Percentiles rank a stretch among this genome's conserved stretches.
These are phyloP conservation scores for Neostethus bicornis DNA, from an alignment of 2,797 vertebrate genomes.

Conservation along the genomic window DNA sequence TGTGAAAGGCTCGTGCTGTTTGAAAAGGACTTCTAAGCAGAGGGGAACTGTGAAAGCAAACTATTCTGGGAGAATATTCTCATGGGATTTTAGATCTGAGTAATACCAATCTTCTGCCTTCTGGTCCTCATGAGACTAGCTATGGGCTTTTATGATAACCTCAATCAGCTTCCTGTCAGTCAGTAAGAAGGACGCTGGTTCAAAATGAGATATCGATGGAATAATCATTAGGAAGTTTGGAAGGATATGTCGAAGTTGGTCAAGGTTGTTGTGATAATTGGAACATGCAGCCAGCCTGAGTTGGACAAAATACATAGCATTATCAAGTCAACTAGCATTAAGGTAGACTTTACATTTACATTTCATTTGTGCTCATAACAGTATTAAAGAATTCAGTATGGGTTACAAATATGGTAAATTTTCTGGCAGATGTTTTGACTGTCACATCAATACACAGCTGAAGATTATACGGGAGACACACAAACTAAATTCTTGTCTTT, in stretches of 20 bases:
- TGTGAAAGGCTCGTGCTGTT: conserved; percentile 36
- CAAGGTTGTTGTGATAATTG: conserved; percentile 52
- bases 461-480: conserved; percentile 41
- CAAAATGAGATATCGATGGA: conserved; percentile 48
- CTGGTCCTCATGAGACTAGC: conserved; percentile 50
- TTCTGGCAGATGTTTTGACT: conserved; percentile 37
- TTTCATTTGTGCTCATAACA: conserved; percentile 3
- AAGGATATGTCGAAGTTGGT: conserved; percentile 30
- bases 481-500: conserved; percentile 34
- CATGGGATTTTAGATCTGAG: conserved; percentile 59
- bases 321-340: conserved; percentile 20
- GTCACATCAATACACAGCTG: conserved; percentile 57
- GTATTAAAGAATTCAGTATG: conserved; percentile 8
- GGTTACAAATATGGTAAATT: conserved; percentile 16
- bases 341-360: conserved; percentile 16
- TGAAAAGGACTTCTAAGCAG: conserved; percentile 54
- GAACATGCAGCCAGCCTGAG: conserved; percentile 27
- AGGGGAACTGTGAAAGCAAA: conserved; percentile 48
- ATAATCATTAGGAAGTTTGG: conserved; percentile 55
- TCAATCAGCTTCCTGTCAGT: conserved; percentile 58
- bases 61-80: conserved; percentile 52
- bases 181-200: conserved; percentile 38
- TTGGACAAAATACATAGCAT: conserved; percentile 20
- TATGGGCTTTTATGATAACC: conserved; percentile 65
- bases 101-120: conserved; percentile 48